Base-by-base conservation (phyloP, 2,797 vertebrate species). In the Falco rusticolus region DNA sequence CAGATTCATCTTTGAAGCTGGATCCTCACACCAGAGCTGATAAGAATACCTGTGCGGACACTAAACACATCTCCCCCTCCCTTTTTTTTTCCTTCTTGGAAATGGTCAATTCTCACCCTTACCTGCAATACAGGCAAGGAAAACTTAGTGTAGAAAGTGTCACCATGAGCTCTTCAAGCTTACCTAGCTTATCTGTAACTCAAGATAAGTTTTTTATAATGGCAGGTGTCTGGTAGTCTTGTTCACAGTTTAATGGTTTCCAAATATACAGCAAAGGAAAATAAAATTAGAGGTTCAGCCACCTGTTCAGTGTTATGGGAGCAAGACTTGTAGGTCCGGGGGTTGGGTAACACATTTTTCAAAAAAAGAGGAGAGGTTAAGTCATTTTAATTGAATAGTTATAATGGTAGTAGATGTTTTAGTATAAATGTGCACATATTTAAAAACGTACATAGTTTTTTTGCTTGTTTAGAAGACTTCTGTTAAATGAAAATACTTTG, bases 61-160 rank as follows among this genome's bases (percentile, higher is more conserved):
- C 5, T 24, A 21, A 78, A 18, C 4, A 1, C 13, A 24, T 41
- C 5, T 28, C 7, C 12, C 0, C 4, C 4, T 2, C 0, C 11
- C 11, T 4, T 3, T 2, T 4, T 2, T 5, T 5, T 18, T 37
- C 10, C 15, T 7, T 0, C 7, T 59, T 85, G n/a, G 7, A 60
- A 75, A 15, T 19, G 21, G 10, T 43, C 3, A 60, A 11, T 87
- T 83, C 20, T 21, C 3, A 41, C 10, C 31, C 9, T 7, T 83
- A 66, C 22, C 6, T 11, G 81, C 29, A 37, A 5, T 0, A 50
- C 10, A 51, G 21, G 10, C 26, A 51, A 85, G 34, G 8, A 74
- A 76, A 47, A 39, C 11, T n/a, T 51, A 24, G 10, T 24, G 17
- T 54, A 33, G 51, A 54, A 87, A 60, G 45, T 28, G 8, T 75